Evolutionary conservation across 2,888 invertebrate species (phyloP), one percentile per base, ranked within the genome.

Genomic region (Chloroclysta siterata): DNA sequence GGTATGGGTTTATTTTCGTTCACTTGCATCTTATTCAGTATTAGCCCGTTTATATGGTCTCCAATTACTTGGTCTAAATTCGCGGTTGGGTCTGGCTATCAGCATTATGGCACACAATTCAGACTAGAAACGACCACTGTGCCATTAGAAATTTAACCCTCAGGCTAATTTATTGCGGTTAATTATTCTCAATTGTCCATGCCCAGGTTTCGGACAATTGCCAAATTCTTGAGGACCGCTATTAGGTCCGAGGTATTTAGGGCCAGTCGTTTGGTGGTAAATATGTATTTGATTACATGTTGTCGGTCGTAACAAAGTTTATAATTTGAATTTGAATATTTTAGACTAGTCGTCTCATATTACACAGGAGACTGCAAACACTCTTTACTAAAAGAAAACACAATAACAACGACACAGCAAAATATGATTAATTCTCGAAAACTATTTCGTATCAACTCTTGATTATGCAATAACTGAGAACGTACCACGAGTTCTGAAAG

Each of bases 31-130:
- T 72, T 69, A 76, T 76, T 76, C 68, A 65, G 66, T 59, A 64
- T 65, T 76, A 78, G 77, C 79, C 79, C 69, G 75, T 78, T 83
- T 82, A 75, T 75, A 72, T 66, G 72, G 72, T 77, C 74, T 72
- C 74, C 79, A 82, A 83, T 77, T 77, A 77, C 72, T 60, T 68
- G 67, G 65, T 60, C 53, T 41, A 44, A 58, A 61, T 58, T 57
- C 50, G 60, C 69, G 70, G 63, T 66, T 11, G 47, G 46, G 69
- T 60, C 62, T 50, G 57, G 36, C 44, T 63, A 60, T 44, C 55
- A 66, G 71, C 69, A 69, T 68, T 71, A 72, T 62, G 66, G 63
- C 53, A 57, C 66, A 64, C 55, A 72, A 76, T 79, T 75, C 70
- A 70, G 63, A 63, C 66, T 63, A 44, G 63, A 55, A 69, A 70